Percentiles rank a stretch among this genome's conserved stretches.
phyloP scores from a whole-genome alignment of 1,140 invertebrate species.

The Pemphigus obesinymphae region DNA sequence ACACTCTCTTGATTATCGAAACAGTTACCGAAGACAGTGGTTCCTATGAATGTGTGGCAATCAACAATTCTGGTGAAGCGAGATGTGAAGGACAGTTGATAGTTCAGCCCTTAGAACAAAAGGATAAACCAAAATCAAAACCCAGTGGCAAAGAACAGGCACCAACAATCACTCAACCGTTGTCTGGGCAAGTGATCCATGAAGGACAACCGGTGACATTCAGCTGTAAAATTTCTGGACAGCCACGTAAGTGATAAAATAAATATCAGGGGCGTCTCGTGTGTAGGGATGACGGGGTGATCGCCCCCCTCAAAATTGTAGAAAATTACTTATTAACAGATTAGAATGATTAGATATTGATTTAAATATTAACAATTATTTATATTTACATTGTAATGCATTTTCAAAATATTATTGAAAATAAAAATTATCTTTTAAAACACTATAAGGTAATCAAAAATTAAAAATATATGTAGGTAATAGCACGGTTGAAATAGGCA shows the following conservation, averaged over 20 bases:
- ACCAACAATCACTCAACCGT: slow-evolving; percentile 71
- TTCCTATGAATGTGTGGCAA: slow-evolving; percentile 87
- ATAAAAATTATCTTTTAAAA: too few species aligned
- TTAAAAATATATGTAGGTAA: too few species aligned
- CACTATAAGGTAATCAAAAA: too few species aligned
- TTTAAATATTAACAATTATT: too few species aligned
- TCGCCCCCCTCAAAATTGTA: too few species aligned
- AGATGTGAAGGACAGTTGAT: slow-evolving; percentile 80
- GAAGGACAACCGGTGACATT: slow-evolving; percentile 86
- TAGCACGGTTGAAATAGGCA: too few species aligned
- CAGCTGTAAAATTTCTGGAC: slow-evolving; percentile 75
- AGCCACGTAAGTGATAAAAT: slow-evolving; percentile 55
- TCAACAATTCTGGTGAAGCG: slow-evolving; percentile 82
- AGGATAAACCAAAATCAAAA: slow-evolving; percentile 56
- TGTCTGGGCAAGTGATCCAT: slow-evolving; percentile 75
- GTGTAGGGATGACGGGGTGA: too few species aligned
- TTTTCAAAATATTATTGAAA: too few species aligned
- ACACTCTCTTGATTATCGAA: slow-evolving; percentile 81
- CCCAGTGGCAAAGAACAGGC: slow-evolving; percentile 67
- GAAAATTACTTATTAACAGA: too few species aligned
- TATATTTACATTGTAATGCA: too few species aligned
- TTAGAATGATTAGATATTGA: too few species aligned
- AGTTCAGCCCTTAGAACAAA: slow-evolving; percentile 61
- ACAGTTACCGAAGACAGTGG: slow-evolving; percentile 78
- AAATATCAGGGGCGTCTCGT: background rate